Evolutionary conservation across 2,113 vertebrate genomes (phyloP), one percentile per base, ranked within the genome.

Genomic region (Prochilodus magdalenae): DNA sequence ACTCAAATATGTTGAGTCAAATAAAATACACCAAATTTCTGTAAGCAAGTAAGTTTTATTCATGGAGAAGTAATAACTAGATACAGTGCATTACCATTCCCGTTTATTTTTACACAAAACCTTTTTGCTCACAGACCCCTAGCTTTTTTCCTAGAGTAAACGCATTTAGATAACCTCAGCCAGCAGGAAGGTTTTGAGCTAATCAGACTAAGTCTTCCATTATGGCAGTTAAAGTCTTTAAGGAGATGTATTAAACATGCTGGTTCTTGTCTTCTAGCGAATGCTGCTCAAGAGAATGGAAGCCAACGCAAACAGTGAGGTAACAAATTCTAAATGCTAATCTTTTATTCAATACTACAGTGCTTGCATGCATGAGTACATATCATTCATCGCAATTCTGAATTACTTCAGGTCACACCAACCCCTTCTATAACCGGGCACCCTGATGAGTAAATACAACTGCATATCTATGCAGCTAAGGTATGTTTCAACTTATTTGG

Each of bases 241-340:
- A 16, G 18, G 14, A 66, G 16, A 33, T 20, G 18, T 6, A 66
- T 33, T 36, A 16, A 65, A 33, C 29, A 67, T 16, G 30, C 5
- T 22, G 14, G 14, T 55, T 67, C 33, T 11, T 70, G 4, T 73
- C 14, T 30, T 24, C 22, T 29, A 86, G 84, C 77, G 84, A 4
- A 57, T 81, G 4, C 79, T 81, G 22, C 27, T 40, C 29, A 66
- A 69, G 70, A 80, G 77, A 49, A 62, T 29, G 30, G 77, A 69
- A 29, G 44, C 57, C 63, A 40, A 62, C 22, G 44, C 40, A 22
- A 18, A 40, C 26, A 22, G 71, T 30, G 76, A 85, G 76, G 84
- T 80, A 65, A 73, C 6, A 5, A 13, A 55, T n/a, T 22, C 1
- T 18, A 1, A 51, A 49, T 12, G 49, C 49, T 51, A 51, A 51